phyloP scores from a whole-genome alignment of 2,113 vertebrate genomes.

The Eretmochelys imbricata region DNA sequence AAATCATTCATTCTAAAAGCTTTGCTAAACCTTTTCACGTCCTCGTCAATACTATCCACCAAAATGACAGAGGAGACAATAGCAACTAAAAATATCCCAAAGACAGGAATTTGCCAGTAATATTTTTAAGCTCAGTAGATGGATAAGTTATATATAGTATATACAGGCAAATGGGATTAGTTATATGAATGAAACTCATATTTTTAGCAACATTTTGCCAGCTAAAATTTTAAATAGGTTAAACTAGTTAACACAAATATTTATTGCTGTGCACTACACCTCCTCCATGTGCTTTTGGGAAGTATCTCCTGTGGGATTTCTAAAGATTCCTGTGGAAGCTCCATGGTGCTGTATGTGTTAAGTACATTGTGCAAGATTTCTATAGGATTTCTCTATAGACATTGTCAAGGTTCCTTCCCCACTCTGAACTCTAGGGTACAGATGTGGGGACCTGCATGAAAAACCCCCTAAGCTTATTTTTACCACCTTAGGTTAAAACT shows the following conservation, averaged over 20 bases:
- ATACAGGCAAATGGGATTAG: constrained; percentile 39
- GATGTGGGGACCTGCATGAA: too few species aligned
- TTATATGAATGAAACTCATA: constrained; percentile 44
- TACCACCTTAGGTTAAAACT: too few species aligned
- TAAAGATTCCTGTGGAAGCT: fast-evolving
- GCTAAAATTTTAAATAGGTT: too few species aligned
- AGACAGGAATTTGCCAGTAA: constrained; percentile 71
- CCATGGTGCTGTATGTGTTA: not conserved
- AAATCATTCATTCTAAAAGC: not conserved
- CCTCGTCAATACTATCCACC: not conserved
- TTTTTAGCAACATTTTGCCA: constrained; percentile 22
- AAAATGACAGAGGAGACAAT: constrained; percentile 73
- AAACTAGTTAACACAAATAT: too few species aligned
- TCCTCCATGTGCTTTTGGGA: not conserved
- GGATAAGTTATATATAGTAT: constrained; percentile 77
- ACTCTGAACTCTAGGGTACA: too few species aligned
- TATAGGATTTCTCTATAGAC: not conserved
- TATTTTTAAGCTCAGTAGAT: constrained; percentile 64
- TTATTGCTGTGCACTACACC: fast-evolving
- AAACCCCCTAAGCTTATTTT: too few species aligned
- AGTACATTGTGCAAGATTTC: not conserved
- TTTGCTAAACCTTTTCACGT: not conserved
- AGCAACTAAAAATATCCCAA: constrained; percentile 79
- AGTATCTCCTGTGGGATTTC: fast-evolving
- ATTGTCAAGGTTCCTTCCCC: too few species aligned